Percentiles rank a stretch among this genome's conserved stretches.
Conservation (phyloP, 2,113 vertebrate species). For the Amblyopsis rosae region DNA sequence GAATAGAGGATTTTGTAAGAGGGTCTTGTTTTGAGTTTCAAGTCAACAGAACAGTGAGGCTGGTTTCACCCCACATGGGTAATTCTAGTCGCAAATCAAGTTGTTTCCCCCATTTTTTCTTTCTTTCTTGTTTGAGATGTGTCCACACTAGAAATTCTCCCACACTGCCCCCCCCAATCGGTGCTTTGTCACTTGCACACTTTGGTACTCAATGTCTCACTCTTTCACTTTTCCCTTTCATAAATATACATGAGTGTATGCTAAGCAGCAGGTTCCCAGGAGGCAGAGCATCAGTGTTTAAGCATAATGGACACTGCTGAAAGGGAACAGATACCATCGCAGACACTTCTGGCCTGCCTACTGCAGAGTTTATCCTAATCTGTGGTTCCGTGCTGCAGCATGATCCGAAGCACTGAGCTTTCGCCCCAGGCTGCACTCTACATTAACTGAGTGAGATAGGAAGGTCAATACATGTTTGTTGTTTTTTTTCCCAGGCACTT, state of each 20-base stretch:
- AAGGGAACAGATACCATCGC: slow-evolving; percentile 65
- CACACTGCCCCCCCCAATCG: neutral
- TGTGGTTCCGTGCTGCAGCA: slow-evolving; percentile 35
- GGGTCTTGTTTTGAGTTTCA: too few relatives aligned
- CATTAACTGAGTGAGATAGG: slow-evolving; percentile 28
- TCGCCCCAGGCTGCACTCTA: slow-evolving; percentile 17
- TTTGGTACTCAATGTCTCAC: neutral
- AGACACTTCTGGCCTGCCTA: slow-evolving; percentile 28
- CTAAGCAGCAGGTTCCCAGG: slow-evolving; percentile 64
- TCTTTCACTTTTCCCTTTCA: slow-evolving; percentile 4
- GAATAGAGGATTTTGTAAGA: too few relatives aligned
- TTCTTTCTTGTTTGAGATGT: too few relatives aligned
- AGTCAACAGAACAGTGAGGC: too few relatives aligned
- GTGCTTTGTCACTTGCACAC: neutral
- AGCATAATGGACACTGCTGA: slow-evolving; percentile 19
- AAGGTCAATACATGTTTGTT: slow-evolving; percentile 18
- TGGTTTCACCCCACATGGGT: too few relatives aligned
- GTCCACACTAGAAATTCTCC: too few relatives aligned
- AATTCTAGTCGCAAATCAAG: too few relatives aligned
- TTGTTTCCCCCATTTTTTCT: too few relatives aligned
- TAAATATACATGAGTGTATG: slow-evolving; percentile 32
- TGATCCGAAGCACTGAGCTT: slow-evolving; percentile 9
- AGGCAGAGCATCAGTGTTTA: slow-evolving; percentile 13
- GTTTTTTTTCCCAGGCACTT: slow-evolving; percentile 38
- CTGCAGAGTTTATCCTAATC: slow-evolving; percentile 58